Percentiles rank a stretch among this genome's conserved stretches.
phyloP scores from a whole-genome alignment of 2,888 invertebrate genomes.

The Troides aeacus region DNA sequence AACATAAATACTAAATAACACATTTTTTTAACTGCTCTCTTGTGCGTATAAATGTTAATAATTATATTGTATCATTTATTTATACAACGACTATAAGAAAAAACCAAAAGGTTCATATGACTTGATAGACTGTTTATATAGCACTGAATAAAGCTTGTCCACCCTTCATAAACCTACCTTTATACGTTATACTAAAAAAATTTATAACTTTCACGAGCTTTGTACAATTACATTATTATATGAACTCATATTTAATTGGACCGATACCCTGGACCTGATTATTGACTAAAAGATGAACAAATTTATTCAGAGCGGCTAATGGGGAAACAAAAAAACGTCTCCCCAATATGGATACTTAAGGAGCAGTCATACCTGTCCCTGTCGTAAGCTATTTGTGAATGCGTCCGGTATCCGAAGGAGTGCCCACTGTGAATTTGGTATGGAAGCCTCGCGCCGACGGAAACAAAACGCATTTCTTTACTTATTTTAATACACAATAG shows the following conservation, averaged over 20 bases:
- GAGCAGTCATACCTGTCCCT: conserved; percentile 19
- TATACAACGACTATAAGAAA: neutral
- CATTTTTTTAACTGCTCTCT: neutral
- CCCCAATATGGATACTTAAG: conserved; percentile 29
- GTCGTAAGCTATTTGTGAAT: conserved; percentile 39
- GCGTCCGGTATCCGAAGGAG: conserved; percentile 55
- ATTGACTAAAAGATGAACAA: conserved; percentile 4
- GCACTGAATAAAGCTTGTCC: too few species aligned
- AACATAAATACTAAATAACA: conserved; percentile 1
- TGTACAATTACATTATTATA: neutral
- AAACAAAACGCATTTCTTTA: conserved; percentile 75
- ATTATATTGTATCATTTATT: neutral
- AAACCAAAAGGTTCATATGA: too few species aligned
- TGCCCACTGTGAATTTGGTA: conserved; percentile 59
- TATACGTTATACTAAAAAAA: too few species aligned
- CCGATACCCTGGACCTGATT: conserved; percentile 3
- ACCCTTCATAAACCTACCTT: too few species aligned
- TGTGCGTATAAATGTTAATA: neutral
- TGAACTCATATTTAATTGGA: neutral
- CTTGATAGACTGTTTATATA: too few species aligned
- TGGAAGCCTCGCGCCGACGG: conserved; percentile 60
- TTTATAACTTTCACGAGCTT: too few species aligned
- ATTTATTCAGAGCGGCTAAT: conserved; percentile 26
- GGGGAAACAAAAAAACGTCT: conserved; percentile 29
- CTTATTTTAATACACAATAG: conserved; percentile 69